Percentiles rank a stretch among this genome's conserved stretches.
These are phyloP conservation scores for Clytia hemisphaerica DNA, from an alignment of 30 jellyfish, hydroid and myxozoan genomes.

Conservation along the genomic window DNA sequence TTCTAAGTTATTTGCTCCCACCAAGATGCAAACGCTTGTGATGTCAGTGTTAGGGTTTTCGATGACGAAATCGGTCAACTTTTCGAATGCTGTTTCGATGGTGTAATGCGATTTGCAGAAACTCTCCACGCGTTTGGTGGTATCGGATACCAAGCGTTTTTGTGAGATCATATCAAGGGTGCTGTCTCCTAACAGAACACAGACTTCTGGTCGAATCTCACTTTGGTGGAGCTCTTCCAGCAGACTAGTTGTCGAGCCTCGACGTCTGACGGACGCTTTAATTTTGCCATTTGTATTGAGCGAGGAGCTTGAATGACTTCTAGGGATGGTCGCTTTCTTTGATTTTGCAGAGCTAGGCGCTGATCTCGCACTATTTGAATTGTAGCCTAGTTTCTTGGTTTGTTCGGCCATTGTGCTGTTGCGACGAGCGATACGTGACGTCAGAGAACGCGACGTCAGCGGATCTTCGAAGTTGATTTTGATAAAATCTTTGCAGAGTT, in stretches of 20 bases:
- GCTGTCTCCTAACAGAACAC: conserved; percentile 1
- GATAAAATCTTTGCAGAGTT: conserved; percentile 5
- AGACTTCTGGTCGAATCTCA: not conserved
- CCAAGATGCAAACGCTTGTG: not conserved
- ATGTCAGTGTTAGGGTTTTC: not conserved
- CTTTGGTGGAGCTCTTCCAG: not conserved
- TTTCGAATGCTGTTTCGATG: conserved; percentile 1
- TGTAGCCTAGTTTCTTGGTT: not conserved
- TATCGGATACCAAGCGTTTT: not conserved
- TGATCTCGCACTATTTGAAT: not conserved
- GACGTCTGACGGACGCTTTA: not conserved
- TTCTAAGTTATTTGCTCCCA: conserved; percentile 5
- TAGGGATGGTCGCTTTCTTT: too few species aligned
- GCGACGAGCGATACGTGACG: not conserved
- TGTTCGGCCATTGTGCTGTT: not conserved
- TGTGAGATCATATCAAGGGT: not conserved
- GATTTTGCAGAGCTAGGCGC: too few species aligned
- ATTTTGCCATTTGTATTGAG: not conserved
- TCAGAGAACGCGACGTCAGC: not conserved
- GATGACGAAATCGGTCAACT: conserved; percentile 7
- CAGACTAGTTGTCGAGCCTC: conserved; percentile 18
- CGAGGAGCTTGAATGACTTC: not conserved
- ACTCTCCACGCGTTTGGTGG: not conserved
- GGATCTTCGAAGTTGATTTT: not conserved
- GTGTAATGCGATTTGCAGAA: conserved; percentile 6